Evolutionary conservation across 2,113 vertebrate species (phyloP).

Genomic region (Trematomus loennbergii): DNA sequence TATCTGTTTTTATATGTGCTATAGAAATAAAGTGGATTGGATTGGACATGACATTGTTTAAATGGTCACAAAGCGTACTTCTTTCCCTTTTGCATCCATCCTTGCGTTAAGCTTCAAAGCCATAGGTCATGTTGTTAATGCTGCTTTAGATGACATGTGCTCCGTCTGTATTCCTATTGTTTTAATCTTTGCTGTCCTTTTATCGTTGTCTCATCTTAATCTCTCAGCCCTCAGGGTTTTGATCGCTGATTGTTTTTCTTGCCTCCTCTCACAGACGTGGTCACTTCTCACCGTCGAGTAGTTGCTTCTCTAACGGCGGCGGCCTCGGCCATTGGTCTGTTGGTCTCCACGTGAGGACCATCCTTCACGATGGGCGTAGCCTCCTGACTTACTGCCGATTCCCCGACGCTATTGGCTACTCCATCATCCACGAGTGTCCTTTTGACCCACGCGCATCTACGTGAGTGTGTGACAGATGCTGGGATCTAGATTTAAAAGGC

Average conservation of each 20-base stretch:
- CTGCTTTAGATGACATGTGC: neutral
- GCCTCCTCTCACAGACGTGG: constrained; percentile 83
- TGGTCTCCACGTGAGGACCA: constrained; percentile 83
- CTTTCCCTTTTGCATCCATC: neutral
- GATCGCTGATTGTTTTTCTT: constrained; percentile 7
- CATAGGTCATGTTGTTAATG: neutral
- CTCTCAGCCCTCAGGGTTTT: neutral
- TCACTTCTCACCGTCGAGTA: constrained; percentile 78
- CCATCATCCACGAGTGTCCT: constrained; percentile 86
- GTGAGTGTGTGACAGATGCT: constrained; percentile 76
- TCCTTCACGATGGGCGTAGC: constrained; percentile 82
- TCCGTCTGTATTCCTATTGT: neutral
- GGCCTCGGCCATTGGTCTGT: constrained; percentile 84
- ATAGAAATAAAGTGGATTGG: no score
- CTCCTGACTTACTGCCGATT: constrained; percentile 87
- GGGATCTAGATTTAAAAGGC: neutral
- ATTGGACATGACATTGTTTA: neutral
- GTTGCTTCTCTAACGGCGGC: constrained; percentile 82
- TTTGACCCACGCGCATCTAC: constrained; percentile 91
- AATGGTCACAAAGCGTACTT: neutral
- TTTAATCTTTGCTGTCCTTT: neutral
- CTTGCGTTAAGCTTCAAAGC: neutral
- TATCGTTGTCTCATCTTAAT: neutral
- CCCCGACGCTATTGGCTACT: constrained; percentile 62
- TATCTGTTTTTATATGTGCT: no score